Conservation (phyloP, 1,140 invertebrate genomes). For the Polypedilum vanderplanki region DNA sequence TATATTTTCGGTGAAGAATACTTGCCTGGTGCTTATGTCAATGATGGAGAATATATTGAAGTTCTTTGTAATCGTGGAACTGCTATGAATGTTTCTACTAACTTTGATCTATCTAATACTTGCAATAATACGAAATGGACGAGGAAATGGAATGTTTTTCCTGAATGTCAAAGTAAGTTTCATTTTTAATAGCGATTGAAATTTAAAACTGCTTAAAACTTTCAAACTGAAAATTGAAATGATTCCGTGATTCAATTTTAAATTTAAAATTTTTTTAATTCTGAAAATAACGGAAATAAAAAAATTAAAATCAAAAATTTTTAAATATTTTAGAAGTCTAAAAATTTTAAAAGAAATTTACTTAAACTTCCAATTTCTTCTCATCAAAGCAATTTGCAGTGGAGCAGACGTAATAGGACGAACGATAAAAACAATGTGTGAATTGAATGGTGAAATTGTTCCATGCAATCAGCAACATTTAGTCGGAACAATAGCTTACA, state of each 20-base stretch:
- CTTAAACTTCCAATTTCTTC: not conserved
- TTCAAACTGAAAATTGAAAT: too few species aligned
- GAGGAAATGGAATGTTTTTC: not conserved
- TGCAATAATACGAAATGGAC: not conserved
- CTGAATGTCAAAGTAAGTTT: conserved; percentile 10
- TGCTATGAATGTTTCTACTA: not conserved
- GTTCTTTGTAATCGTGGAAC: not conserved
- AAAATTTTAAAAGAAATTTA: not conserved
- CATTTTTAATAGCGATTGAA: too few species aligned
- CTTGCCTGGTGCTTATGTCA: not conserved
- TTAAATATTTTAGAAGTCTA: too few species aligned
- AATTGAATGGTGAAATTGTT: not conserved
- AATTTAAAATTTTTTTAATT: too few species aligned
- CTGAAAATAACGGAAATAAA: too few species aligned
- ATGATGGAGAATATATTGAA: conserved; percentile 23
- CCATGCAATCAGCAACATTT: conserved; percentile 7
- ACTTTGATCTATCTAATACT: not conserved
- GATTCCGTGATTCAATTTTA: too few species aligned
- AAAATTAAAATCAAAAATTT: too few species aligned
- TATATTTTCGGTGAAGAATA: conserved; percentile 8
- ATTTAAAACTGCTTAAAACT: too few species aligned
- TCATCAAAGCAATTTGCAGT: conserved; percentile 3
- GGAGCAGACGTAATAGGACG: not conserved
- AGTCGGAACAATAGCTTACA: conserved; percentile 22
- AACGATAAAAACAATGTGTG: conserved; percentile 16